Conservation (phyloP, 2,797 vertebrate genomes). For the Linurgus olivaceus region DNA sequence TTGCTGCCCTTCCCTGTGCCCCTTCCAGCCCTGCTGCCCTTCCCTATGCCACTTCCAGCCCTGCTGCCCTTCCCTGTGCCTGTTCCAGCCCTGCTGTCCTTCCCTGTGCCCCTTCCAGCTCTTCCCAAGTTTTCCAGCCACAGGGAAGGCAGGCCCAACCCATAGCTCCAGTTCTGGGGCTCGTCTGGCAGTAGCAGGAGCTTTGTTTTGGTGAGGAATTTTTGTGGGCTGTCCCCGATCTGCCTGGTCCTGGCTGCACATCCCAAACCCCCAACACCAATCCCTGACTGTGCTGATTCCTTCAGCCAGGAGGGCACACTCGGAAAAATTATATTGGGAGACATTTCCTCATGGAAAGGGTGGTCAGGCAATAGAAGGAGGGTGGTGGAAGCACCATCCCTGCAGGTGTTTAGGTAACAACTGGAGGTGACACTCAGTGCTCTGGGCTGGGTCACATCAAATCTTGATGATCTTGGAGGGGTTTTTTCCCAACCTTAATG, state of each 20-base stretch:
- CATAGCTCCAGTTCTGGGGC: not conserved
- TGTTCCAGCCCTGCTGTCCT: not conserved
- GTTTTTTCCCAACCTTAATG: not conserved
- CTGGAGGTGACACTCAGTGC: not conserved
- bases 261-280: not conserved
- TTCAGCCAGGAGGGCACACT: fast-evolving
- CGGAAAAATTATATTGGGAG: not conserved
- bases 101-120: not conserved
- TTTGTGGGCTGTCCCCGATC: fast-evolving
- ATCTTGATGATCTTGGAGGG: not conserved
- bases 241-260: not conserved
- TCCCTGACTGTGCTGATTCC: not conserved
- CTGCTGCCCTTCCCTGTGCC: not conserved
- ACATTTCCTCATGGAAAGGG: not conserved
- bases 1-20: too few relatives aligned
- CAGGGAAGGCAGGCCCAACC: not conserved
- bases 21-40: not conserved
- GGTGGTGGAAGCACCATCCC: not conserved
- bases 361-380: not conserved
- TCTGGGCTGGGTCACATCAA: not conserved
- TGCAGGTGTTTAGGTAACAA: fast-evolving
- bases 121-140: not conserved
- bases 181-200: not conserved
- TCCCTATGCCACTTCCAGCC: not conserved
- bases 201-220: not conserved